phyloP scores from a whole-genome alignment of 2,888 invertebrate genomes.

The Podotricha telesiphe region DNA sequence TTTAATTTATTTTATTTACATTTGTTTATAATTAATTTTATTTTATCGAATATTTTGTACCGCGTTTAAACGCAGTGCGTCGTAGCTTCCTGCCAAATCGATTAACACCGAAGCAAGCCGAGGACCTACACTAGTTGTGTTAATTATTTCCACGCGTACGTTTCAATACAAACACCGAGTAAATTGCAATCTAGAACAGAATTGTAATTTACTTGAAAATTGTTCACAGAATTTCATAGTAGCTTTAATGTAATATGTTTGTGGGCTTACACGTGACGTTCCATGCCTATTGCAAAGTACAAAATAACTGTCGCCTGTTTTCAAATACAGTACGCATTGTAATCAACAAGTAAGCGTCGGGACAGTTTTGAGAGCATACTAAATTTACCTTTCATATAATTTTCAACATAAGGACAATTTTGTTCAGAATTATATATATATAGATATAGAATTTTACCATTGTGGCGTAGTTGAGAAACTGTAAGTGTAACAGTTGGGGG shows the following conservation, averaged over 20 bases:
- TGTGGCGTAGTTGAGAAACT: too few relatives aligned
- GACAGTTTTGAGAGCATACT: neutral
- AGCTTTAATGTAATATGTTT: slow-evolving; percentile 33
- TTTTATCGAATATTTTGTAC: too few relatives aligned
- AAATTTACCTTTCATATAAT: neutral
- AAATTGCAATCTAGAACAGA: slow-evolving; percentile 45
- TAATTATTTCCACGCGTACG: slow-evolving; percentile 45
- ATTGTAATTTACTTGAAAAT: slow-evolving; percentile 46
- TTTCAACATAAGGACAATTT: neutral
- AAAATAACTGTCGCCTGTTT: slow-evolving; percentile 8
- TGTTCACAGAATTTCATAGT: slow-evolving; percentile 40
- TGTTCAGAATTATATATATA: too few relatives aligned
- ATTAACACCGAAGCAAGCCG: slow-evolving; percentile 27
- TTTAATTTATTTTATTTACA: too few relatives aligned
- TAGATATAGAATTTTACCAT: too few relatives aligned
- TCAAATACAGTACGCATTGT: neutral
- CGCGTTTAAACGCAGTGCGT: too few relatives aligned
- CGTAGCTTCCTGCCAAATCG: neutral
- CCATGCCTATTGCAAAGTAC: slow-evolving; percentile 17
- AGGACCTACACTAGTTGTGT: slow-evolving; percentile 28
- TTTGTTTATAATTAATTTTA: too few relatives aligned
- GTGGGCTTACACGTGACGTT: slow-evolving; percentile 26
- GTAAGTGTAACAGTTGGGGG: too few relatives aligned
- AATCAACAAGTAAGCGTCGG: slow-evolving; percentile 1
- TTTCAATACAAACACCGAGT: slow-evolving; percentile 45